Evolutionary conservation across 2,113 vertebrate species (phyloP), one percentile per base, ranked within the genome.

Genomic region (Petrocephalus microphthalmus): DNA sequence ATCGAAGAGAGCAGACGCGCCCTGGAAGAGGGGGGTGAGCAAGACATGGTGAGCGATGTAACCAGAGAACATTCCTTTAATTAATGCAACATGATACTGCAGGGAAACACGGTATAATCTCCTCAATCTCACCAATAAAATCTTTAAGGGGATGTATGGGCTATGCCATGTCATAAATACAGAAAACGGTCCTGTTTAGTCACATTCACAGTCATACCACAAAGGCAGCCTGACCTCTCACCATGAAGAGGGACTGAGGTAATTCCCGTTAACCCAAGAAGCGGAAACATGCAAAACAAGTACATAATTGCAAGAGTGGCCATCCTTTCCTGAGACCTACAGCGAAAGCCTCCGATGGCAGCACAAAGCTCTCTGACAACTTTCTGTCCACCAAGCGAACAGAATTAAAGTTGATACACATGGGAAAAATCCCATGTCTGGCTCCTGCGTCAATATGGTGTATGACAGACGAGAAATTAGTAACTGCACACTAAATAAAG

Each of bases 1-100:
- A 91, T 99, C 98, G 0, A 99, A 99, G 1, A 99, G 92, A 0
- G 98, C 97, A 0, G 98, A 98, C 0, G 98, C 97, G 0, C 98
- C 98, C 98, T 99, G 87, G 54, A 42, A 53, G 86, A 4, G 47
- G 6, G 84, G 0, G 87, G 29, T 1, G 17, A 86, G 53, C 52
- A 82, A 86, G 60, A 88, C 78, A 37, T 19, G 83, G 10, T 67
- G 60, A 25, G 7, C 52, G n/a, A 85, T 15, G 49, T 8, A 7
- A 53, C 51, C 25, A 19, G 51, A 54, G 84, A 33, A 33, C 84
- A 56, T 85, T 85, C 52, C 84, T 56, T 17, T 29, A 85, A 54
- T 25, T 19, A 37, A 47, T 5, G 15, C 56, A 13, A 25, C 33
- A 42, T 64, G 29, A 29, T 25, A 84, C n/a, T 84, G n/a, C 83